phyloP scores from a whole-genome alignment of 2,113 vertebrate genomes.

The Mellivora capensis region DNA sequence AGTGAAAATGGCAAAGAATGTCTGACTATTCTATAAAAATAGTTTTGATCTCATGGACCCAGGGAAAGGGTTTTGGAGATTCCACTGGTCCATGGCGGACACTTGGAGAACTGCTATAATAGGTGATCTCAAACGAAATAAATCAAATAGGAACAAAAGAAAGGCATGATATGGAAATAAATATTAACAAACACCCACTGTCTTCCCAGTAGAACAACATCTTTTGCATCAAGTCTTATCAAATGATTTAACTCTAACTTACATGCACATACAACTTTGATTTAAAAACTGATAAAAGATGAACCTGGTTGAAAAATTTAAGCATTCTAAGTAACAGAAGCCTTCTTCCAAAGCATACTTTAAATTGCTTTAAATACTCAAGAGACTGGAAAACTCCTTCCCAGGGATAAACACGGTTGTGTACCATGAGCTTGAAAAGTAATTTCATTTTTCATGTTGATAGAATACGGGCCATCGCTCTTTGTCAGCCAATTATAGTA shows the following conservation, averaged over 20 bases:
- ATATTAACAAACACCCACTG: background rate
- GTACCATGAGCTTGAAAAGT: background rate
- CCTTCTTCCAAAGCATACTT: background rate
- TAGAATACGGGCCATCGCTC: background rate
- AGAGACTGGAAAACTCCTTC: background rate
- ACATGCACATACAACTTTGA: background rate
- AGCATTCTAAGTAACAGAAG: background rate
- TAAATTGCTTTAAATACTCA: background rate
- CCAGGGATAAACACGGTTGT: background rate
- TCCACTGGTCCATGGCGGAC: background rate
- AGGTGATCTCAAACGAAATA: background rate
- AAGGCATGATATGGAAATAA: background rate
- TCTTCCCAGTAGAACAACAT: accelerated
- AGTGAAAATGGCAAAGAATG: background rate
- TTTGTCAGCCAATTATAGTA: background rate
- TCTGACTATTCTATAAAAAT: background rate
- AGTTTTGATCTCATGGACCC: background rate
- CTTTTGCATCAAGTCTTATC: background rate
- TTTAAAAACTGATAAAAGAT: background rate
- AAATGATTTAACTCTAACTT: background rate
- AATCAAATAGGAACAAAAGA: background rate
- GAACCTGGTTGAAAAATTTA: background rate
- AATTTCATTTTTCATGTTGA: background rate
- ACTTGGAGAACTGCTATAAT: background rate
- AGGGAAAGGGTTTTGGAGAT: background rate